Evolutionary conservation across 1,140 invertebrate genomes (phyloP).

Genomic region (Leptinotarsa undecemlineata): DNA sequence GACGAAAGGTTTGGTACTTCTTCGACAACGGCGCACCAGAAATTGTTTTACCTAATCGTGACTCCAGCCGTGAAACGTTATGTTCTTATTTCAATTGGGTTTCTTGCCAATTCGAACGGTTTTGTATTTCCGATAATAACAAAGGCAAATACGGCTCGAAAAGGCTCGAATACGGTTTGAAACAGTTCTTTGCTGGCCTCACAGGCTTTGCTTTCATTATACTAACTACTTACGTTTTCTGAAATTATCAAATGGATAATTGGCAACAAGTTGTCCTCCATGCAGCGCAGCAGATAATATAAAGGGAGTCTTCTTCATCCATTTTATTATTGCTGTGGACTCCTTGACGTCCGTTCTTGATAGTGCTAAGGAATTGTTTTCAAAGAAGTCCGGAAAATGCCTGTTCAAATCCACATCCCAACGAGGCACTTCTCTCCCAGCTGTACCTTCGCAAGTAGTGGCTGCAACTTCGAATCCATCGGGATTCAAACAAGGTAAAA

Average conservation of each 20-base stretch:
- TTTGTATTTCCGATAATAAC: too few relatives aligned
- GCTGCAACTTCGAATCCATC: constrained; percentile 57
- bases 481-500: constrained; percentile 60
- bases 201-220: too few relatives aligned
- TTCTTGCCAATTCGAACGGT: too few relatives aligned
- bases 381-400: constrained; percentile 58
- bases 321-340: constrained; percentile 55
- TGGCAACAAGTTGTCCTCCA: constrained; percentile 62
- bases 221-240: neutral
- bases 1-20: too few relatives aligned
- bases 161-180: too few relatives aligned
- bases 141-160: too few relatives aligned
- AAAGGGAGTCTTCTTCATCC: constrained; percentile 58
- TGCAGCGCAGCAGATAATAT: constrained; percentile 63
- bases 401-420: constrained; percentile 54
- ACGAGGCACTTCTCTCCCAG: constrained; percentile 53
- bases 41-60: too few relatives aligned
- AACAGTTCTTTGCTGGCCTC: too few relatives aligned
- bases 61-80: too few relatives aligned
- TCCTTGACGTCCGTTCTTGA: constrained; percentile 50
- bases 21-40: too few relatives aligned
- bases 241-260: constrained; percentile 55
- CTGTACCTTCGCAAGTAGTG: constrained; percentile 50
- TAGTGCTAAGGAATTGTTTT: constrained; percentile 31
- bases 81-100: too few relatives aligned